Base-by-base conservation (phyloP, 1,140 invertebrate species). In the Platorchestia sp. region DNA sequence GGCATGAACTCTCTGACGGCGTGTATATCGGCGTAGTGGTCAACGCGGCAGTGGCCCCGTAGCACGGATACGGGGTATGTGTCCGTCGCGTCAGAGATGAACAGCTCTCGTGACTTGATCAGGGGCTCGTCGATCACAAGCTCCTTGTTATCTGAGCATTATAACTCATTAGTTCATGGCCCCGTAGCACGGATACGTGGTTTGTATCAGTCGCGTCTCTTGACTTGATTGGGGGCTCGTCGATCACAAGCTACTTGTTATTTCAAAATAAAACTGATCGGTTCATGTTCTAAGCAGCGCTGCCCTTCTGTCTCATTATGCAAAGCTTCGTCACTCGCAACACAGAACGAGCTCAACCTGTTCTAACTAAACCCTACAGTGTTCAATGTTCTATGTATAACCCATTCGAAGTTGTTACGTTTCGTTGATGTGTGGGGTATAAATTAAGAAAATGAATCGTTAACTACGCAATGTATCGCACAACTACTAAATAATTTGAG, bases 21-120 rank as follows among this genome's bases (percentile, higher is more conserved):
- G 95, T 97, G 97, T 41, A 98, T 97, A 96, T 97, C 97, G 95
- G 97, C 97, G 97, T 97, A 97, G 96, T 97, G 97, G 51, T 97
- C 97, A 51, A 98, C 97, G 86, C 97, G 96, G 97, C 97, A 98
- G 96, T 97, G 97, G 36, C 97, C 97, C 97, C 97, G 97, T 96
- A 98, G 96, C 45, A 97, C 97, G 90, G 97, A 97, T n/a, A 97
- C 97, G n/a, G 97, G 97, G 95, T 97, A 97, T 14, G 97, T 97
- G 95, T 98, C 97, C 5, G 97, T 97, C 42, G 97, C 97, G 96
- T 97, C 97, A 0, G 97, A 97, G 90, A 97, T 97, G 96, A 98
- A 97, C 40, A 98, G 97, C 96, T 98, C 97, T 86, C 97, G 96
- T 10, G 97, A 97, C 96, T 97, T 97, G 42, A 97, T 97, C 93